A percentile compares a stretch with the other conserved stretches of the same genome.
Conservation (phyloP, 2,888 invertebrate genomes). For the Chironomus tentans region DNA sequence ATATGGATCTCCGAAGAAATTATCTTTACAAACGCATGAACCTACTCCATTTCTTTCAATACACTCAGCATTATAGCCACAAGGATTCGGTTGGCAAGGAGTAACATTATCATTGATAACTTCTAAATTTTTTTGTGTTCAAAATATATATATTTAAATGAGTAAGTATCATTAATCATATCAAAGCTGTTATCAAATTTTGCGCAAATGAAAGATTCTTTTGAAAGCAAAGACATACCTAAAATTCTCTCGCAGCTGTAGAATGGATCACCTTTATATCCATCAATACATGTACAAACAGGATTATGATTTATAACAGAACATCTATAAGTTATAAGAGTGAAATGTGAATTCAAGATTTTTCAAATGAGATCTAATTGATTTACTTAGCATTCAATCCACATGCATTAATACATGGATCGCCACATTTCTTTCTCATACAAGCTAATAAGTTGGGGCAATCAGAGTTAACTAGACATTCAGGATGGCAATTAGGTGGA, state of each 20-base stretch:
- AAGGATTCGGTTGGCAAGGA: constrained; percentile 79
- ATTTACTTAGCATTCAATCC: constrained; percentile 38
- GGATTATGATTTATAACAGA: constrained; percentile 60
- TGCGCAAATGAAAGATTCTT: no score
- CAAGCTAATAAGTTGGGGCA: constrained; percentile 59
- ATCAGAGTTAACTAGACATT: constrained; percentile 62
- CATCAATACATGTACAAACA: constrained; percentile 57
- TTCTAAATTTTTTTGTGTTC: no score
- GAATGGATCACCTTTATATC: constrained; percentile 68
- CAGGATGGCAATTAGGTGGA: constrained; percentile 61
- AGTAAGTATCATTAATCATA: no score
- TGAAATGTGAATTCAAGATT: no score
- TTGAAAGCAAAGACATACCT: no score
- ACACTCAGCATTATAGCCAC: constrained; percentile 74
- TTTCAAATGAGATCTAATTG: constrained; percentile 43
- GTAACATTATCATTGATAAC: constrained; percentile 35
- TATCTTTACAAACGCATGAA: constrained; percentile 36
- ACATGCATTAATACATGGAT: constrained; percentile 63
- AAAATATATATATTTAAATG: no score
- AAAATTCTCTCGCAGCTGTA: constrained; percentile 45
- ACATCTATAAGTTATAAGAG: no score
- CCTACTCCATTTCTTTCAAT: constrained; percentile 68
- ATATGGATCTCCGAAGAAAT: no score
- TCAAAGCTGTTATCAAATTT: no score
- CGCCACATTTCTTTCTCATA: constrained; percentile 60